A percentile compares a stretch with the other conserved stretches of the same genome.
These are phyloP conservation scores for Oreocharis arfaki DNA, from an alignment of 2,113 vertebrate genomes.

Conservation along the genomic window DNA sequence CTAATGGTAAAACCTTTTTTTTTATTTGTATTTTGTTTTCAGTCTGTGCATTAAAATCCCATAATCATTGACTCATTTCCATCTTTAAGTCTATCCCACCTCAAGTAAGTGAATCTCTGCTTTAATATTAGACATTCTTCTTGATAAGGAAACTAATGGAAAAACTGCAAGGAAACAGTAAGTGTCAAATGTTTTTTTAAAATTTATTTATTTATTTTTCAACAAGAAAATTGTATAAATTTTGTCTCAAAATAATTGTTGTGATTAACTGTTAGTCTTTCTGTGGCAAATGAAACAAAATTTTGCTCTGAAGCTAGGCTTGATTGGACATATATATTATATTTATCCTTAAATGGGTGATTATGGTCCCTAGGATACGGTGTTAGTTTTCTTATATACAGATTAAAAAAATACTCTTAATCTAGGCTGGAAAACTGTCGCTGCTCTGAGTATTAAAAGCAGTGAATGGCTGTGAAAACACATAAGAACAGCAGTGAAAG, in stretches of 20 bases:
- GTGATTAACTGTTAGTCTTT: neutral
- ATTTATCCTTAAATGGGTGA: neutral
- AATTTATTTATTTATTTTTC: neutral
- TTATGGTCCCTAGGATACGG: neutral
- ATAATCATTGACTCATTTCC: neutral
- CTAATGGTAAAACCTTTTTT: neutral
- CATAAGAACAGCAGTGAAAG: neutral
- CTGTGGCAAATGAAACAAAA: neutral
- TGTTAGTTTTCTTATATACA: neutral
- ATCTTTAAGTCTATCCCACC: neutral
- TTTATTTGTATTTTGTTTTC: neutral
- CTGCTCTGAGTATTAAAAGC: neutral
- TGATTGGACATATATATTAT: neutral
- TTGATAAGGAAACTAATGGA: neutral
- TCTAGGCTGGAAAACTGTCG: neutral
- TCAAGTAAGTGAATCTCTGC: neutral
- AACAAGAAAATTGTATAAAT: neutral
- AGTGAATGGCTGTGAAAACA: neutral
- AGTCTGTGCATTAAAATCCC: neutral
- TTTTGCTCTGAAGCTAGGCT: neutral
- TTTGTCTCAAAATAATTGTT: neutral
- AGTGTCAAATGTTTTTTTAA: accelerated
- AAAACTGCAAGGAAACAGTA: neutral
- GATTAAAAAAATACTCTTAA: neutral
- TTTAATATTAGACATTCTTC: neutral